Evolutionary conservation across 2,113 vertebrate genomes (phyloP).

Genomic region (Himantopus leucocephalus): DNA sequence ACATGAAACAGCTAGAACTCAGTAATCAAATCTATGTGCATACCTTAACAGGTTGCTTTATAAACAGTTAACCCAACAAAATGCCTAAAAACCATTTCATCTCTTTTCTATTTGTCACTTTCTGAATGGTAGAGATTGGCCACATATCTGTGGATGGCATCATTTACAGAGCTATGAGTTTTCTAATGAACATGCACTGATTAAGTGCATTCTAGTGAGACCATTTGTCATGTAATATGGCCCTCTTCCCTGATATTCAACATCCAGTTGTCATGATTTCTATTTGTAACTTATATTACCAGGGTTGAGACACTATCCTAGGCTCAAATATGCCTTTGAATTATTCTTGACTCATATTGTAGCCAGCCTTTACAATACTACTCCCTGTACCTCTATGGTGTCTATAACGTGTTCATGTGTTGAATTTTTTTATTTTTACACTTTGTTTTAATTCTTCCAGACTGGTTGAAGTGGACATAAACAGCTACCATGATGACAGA

Average conservation of each 20-base stretch:
- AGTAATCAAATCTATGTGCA: not conserved
- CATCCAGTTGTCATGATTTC: not conserved
- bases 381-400: not conserved
- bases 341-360: not conserved
- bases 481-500: not conserved
- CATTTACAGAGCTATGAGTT: not conserved
- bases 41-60: not conserved
- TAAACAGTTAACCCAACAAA: not conserved
- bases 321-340: not conserved
- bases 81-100: not conserved
- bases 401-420: not conserved
- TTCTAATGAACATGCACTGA: not conserved
- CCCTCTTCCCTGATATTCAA: not conserved
- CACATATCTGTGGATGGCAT: not conserved
- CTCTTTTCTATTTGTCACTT: not conserved
- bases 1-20: not conserved
- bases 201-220: not conserved
- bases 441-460: not conserved
- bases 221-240: not conserved
- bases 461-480: not conserved
- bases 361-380: not conserved
- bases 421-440: not conserved
- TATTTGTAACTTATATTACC: not conserved
- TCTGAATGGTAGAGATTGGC: not conserved
- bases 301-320: not conserved